Conservation (phyloP, 1,140 invertebrate species). For the Tetramorium parvispinum region DNA sequence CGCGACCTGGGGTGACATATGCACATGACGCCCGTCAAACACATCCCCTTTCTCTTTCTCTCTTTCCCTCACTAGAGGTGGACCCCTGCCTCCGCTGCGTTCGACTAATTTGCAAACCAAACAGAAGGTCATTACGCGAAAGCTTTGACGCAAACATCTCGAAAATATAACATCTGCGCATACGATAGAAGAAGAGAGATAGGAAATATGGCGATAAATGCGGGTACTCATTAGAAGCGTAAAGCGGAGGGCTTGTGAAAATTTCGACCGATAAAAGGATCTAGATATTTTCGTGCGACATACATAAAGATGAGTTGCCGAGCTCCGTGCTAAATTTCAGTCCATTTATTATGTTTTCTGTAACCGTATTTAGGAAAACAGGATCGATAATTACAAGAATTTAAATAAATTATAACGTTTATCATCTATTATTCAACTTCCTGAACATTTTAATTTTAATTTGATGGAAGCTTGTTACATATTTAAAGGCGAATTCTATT, state of each 20-base stretch:
- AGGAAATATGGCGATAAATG: not conserved
- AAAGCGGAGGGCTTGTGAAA: not conserved
- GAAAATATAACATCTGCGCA: slow-evolving; percentile 50
- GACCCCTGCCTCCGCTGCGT: not conserved
- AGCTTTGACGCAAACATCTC: slow-evolving; percentile 63
- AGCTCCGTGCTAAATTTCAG: not conserved
- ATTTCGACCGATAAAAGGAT: not conserved
- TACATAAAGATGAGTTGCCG: not conserved
- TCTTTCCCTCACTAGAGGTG: not conserved
- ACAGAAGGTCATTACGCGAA: slow-evolving; percentile 68
- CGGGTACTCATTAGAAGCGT: not conserved
- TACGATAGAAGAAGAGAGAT: slow-evolving; percentile 9
- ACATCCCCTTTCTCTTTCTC: slow-evolving; percentile 30
- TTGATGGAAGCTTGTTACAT: not conserved
- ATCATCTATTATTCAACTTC: not conserved
- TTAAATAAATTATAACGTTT: not conserved
- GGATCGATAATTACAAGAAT: not conserved
- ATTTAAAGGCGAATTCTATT: not conserved
- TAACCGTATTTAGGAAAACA: not conserved
- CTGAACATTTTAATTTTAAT: not conserved
- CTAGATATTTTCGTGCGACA: not conserved
- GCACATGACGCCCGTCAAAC: slow-evolving; percentile 74
- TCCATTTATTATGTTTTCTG: not conserved
- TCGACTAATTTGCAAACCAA: slow-evolving; percentile 73
- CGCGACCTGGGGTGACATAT: slow-evolving; percentile 66